Base-by-base conservation (phyloP, 2,797 vertebrate species). In the Rhinatrema bivittatum region DNA sequence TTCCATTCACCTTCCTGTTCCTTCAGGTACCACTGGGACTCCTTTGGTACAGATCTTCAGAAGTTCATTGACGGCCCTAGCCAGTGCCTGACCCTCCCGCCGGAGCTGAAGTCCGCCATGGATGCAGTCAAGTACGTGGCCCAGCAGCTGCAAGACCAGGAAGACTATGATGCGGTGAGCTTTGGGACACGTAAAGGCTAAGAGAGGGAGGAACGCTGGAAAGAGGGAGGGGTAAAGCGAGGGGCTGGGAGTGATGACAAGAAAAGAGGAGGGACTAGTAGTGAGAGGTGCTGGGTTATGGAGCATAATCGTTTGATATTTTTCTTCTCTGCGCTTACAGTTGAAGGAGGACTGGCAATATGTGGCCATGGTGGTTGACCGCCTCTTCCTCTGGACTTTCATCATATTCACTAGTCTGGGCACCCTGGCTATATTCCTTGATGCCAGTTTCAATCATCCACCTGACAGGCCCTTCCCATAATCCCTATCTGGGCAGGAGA, bases 351-450 rank as follows among this genome's bases (percentile, higher is more conserved):
- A 92, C 65, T 92, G 90, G 90, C 88, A 91, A 65, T 90, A 86
- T 16, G 88, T 91, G n/a, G 88, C 89, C 28, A 91, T 91, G 89
- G 90, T 92, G 12, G 89, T 90, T 31, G 90, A 92, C 44, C 84
- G 89, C 18, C 87, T 92, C 55, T 89, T 91, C 54, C 56, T 62
- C 21, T 56, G 48, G 49, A 47, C 47, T 1, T 66, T 66, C 30
- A 46, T 66, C 19, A 9, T 8, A 7, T 34, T 62, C 46, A 66
- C 59, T 8, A 29, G 5, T 37, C 2, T 45, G 28, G 43, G 36
- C 29, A 45, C 23, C 25, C 48, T 3, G 16, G 82, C 72, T 52
- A 92, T 94, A 61, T 94, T 93, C n/a, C 58, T 83, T 6, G 66
- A 89, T 0, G 91, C 91, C 40, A 88, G 87, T 26, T 40, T 4